phyloP scores from a whole-genome alignment of 1,140 invertebrate genomes.

The Tachypleus tridentatus region DNA sequence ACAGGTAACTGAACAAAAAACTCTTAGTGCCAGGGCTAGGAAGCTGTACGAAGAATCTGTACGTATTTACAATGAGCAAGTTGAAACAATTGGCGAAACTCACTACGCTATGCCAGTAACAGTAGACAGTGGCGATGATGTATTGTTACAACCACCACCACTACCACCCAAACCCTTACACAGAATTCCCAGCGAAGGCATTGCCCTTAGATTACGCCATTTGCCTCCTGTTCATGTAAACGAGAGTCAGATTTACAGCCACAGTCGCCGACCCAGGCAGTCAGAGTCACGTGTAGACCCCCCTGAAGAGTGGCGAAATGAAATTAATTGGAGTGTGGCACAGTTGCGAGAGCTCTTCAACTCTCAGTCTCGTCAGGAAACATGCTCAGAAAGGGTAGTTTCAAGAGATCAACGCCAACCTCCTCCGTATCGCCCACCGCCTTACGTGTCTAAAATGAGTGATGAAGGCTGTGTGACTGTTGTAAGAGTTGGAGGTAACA shows the following conservation, averaged over 20 bases:
- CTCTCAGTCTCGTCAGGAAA: neutral
- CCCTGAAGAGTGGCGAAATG: slow-evolving; percentile 25
- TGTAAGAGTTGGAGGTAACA: too few relatives aligned
- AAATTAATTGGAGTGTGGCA: slow-evolving; percentile 37
- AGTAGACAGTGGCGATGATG: slow-evolving; percentile 11
- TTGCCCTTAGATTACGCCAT: slow-evolving; percentile 10
- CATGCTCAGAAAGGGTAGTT: neutral
- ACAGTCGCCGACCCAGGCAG: slow-evolving; percentile 5
- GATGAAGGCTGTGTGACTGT: too few relatives aligned
- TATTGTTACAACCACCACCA: slow-evolving; percentile 5
- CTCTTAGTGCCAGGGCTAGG: slow-evolving; percentile 32
- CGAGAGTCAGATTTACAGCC: slow-evolving; percentile 10
- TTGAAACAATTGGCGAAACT: slow-evolving; percentile 12
- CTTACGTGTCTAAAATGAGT: neutral
- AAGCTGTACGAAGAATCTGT: slow-evolving; percentile 36
- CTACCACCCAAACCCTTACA: slow-evolving; percentile 16
- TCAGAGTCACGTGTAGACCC: slow-evolving; percentile 9
- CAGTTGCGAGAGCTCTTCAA: slow-evolving; percentile 32
- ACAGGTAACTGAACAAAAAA: slow-evolving; percentile 27
- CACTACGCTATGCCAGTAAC: slow-evolving; percentile 22
- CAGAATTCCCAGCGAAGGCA: slow-evolving; percentile 5
- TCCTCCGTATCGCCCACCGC: slow-evolving; percentile 1
- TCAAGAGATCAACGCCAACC: neutral
- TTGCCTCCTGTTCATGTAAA: slow-evolving; percentile 18
- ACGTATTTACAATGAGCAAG: slow-evolving; percentile 30